phyloP scores from a whole-genome alignment of 2,113 vertebrate species.

The Pimephales promelas region DNA sequence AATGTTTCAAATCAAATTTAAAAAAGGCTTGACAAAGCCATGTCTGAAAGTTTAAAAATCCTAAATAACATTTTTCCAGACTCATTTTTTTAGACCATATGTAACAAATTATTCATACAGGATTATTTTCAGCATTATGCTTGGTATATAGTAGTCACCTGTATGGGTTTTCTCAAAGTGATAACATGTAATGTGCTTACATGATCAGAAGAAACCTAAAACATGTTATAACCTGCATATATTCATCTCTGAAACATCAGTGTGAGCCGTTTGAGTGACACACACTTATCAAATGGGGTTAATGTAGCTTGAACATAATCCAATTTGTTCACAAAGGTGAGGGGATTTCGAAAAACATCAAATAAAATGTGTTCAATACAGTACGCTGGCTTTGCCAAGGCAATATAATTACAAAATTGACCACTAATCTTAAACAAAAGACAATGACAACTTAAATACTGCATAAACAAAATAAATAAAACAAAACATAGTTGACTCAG shows the following conservation, averaged over 20 bases:
- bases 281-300: too few species aligned
- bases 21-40: constrained; percentile 16
- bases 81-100: too few species aligned
- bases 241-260: too few species aligned
- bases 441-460: not conserved
- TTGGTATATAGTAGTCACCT: too few species aligned
- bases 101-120: too few species aligned
- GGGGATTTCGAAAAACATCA: not conserved
- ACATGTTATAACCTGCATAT: too few species aligned
- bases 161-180: too few species aligned
- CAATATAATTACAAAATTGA: constrained; percentile 1
- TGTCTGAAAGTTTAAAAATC: not conserved
- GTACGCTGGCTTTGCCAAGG: not conserved
- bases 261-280: too few species aligned
- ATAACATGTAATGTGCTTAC: too few species aligned
- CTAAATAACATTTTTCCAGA: not conserved
- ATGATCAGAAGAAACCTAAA: too few species aligned
- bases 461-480: constrained; percentile 2
- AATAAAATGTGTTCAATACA: not conserved
- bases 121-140: too few species aligned
- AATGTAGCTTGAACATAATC: not conserved
- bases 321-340: not conserved
- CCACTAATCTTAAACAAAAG: constrained; percentile 6
- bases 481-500: constrained; percentile 49
- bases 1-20: not conserved